phyloP scores from a whole-genome alignment of 92 coral and sea anemone species.

The Bergia puertoricense region DNA sequence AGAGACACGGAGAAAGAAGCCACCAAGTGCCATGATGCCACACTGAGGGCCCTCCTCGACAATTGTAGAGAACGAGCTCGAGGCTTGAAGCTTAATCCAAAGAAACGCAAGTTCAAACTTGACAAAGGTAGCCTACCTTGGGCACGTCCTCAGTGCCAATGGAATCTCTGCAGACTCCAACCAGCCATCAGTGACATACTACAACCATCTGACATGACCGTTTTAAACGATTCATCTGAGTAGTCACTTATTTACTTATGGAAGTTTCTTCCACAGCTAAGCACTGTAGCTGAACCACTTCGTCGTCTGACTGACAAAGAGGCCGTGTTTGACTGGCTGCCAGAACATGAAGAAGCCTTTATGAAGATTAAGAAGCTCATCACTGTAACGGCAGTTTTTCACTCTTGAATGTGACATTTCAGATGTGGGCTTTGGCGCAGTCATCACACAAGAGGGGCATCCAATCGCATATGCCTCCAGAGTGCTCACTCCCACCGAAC shows the following conservation, averaged over 20 bases:
- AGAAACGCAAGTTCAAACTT: slow-evolving; percentile 49
- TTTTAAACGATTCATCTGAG: slow-evolving; percentile 51
- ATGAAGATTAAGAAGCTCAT: background rate
- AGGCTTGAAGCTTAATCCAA: slow-evolving; percentile 15
- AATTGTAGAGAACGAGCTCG: slow-evolving; percentile 48
- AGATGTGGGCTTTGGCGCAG: slow-evolving; percentile 1
- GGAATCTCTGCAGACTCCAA: slow-evolving; percentile 53
- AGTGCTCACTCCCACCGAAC: slow-evolving; percentile 15
- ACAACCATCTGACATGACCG: slow-evolving; percentile 51
- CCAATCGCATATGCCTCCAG: slow-evolving; percentile 23
- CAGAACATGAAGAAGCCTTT: slow-evolving; percentile 8
- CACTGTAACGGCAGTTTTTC: background rate
- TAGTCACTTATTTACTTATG: slow-evolving; percentile 35
- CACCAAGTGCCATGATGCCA: slow-evolving; percentile 5
- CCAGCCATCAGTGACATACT: slow-evolving; percentile 50
- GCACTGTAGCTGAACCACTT: slow-evolving; percentile 16
- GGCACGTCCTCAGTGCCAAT: slow-evolving; percentile 53
- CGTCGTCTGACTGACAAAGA: slow-evolving; percentile 21
- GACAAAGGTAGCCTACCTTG: slow-evolving; percentile 25
- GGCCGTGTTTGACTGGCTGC: slow-evolving; percentile 26
- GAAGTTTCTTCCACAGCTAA: slow-evolving; percentile 30
- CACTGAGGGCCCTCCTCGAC: slow-evolving; percentile 46
- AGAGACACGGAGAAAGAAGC: slow-evolving; percentile 43
- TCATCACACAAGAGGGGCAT: slow-evolving; percentile 25
- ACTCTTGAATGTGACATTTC: slow-evolving; percentile 29